Evolutionary conservation across 2,888 invertebrate genomes (phyloP), one percentile per base, ranked within the genome.

Genomic region (Lottia gigantea): DNA sequence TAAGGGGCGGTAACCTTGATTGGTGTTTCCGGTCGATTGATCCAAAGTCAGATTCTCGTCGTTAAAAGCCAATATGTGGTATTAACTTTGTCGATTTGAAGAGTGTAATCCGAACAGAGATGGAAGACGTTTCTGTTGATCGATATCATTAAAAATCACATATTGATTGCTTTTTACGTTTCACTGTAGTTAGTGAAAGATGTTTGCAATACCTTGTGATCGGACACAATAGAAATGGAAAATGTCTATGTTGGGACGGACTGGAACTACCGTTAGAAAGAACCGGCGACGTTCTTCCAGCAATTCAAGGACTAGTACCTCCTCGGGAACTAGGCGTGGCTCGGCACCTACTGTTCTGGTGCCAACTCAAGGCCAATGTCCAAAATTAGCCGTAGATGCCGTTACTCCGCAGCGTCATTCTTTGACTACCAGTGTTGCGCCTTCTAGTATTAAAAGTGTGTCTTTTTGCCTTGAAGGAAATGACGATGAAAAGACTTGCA

Each of bases 281-380:
- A 69, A 69, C 69, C n/a, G 65, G 15, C 47, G 69, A 45, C 64
- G 69, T 55, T 69, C 69, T 26, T 64, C 64, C 14, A 69, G 69
- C 55, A 69, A 69, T 23, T 69, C 69, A 19, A 11, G 69, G 45
- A 69, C 55, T 8, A 25, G 61, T 19, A 46, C 40, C 1, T 40
- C 40, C 7, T 55, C 55, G 0, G 55, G 55, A 8, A 23, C 69
- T 7, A 16, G 69, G 47, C 49, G 74, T 23, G 72, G 71, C 46
- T 72, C 72, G 15, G 67, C 65, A 16, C 61, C 70, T 19, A 55
- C 55, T 3, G 55, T 55, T 7, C 55, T 55, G 19, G 63, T 64
- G 2, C 67, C 70, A 8, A 66, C 67, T 31, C 45, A 23, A 16
- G 3, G 23, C 8, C 46, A 31, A 45, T 45, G 45, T 45, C 19